A percentile compares a stretch with the other conserved stretches of the same genome.
phyloP scores from a whole-genome alignment of 2,113 vertebrate genomes.

The Spea bombifrons region DNA sequence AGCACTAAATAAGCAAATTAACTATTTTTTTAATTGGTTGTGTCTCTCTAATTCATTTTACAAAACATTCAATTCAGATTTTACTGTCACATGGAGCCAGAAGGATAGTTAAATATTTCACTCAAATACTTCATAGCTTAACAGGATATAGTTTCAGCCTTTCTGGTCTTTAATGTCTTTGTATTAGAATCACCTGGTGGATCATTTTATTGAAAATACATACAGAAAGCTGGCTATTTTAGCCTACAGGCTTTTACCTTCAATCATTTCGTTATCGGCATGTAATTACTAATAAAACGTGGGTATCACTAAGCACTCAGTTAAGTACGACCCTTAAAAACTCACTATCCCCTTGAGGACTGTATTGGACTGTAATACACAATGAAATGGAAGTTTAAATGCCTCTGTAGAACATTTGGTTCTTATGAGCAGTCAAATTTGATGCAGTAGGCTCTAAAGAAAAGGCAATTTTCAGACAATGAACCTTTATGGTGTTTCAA shows the following conservation, averaged over 20 bases:
- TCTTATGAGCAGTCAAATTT: not conserved
- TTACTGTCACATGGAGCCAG: not conserved
- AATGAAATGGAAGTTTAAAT: not conserved
- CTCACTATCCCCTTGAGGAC: not conserved
- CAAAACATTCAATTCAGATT: slow-evolving; percentile 9
- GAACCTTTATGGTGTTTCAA: not conserved
- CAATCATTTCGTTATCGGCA: not conserved
- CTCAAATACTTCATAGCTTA: not conserved
- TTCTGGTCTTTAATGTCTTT: not conserved
- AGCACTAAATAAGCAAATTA: not conserved
- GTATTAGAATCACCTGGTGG: not conserved
- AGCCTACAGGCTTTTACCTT: not conserved
- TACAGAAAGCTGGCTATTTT: not conserved
- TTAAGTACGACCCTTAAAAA: not conserved
- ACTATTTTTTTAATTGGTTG: slow-evolving; percentile 12
- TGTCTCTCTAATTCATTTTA: slow-evolving; percentile 4
- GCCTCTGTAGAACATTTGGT: not conserved
- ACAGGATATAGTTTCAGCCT: not conserved
- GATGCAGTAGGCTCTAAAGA: not conserved
- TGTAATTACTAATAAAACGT: not conserved
- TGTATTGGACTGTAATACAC: not conserved
- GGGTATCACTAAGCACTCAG: not conserved
- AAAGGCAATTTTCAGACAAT: not conserved
- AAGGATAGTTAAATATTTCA: slow-evolving; percentile 6
- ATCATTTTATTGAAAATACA: not conserved